Conservation (phyloP, 2,113 vertebrate genomes). For the Ochotona curzoniae region DNA sequence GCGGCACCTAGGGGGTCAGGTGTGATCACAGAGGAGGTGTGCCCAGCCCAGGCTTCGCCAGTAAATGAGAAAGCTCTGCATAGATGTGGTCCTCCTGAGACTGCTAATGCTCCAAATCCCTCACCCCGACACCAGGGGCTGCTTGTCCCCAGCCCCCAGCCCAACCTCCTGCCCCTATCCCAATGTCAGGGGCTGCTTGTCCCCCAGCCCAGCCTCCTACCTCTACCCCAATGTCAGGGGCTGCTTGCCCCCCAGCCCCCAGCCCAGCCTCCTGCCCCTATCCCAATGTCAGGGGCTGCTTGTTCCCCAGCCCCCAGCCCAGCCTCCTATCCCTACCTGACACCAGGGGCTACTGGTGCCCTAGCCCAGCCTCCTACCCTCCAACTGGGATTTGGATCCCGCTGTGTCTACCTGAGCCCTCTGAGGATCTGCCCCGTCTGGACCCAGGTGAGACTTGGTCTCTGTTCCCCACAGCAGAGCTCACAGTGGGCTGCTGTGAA, state of each 20-base stretch:
- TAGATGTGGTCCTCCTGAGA: background rate
- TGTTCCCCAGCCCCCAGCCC: accelerated
- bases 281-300: accelerated
- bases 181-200: accelerated
- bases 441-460: no score
- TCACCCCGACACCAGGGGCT: background rate
- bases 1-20: background rate
- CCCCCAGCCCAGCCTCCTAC: accelerated
- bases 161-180: accelerated
- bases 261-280: background rate
- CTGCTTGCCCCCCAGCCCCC: accelerated
- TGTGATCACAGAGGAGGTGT: no score
- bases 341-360: accelerated
- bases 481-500: accelerated
- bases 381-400: no score
- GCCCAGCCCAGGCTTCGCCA: no score
- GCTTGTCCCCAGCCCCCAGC: accelerated
- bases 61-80: background rate
- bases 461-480: background rate
- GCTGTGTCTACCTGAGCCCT: accelerated
- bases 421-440: background rate
- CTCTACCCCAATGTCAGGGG: no score
- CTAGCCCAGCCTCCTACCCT: accelerated
- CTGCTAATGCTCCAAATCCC: accelerated
- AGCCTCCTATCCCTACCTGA: background rate